Evolutionary conservation across 2,113 vertebrate species (phyloP), one percentile per base, ranked within the genome.

Genomic region (Megatriorchis doriae): DNA sequence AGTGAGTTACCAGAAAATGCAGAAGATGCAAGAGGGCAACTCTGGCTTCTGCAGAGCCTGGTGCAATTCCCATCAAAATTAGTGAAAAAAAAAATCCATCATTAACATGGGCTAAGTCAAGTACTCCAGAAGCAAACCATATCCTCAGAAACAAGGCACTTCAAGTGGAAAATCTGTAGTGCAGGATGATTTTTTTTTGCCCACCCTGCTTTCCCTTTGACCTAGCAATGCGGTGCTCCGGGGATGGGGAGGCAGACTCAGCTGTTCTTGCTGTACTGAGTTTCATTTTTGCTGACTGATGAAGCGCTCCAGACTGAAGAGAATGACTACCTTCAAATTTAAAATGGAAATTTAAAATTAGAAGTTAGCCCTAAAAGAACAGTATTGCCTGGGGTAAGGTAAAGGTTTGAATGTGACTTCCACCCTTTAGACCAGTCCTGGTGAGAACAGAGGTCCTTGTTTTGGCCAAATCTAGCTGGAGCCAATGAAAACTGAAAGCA

Each of bases 91-190:
- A 5, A 40, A 68, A 48, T 4, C 7, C 1, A 5, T 50, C 55
- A 62, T 63, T 6, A 45, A 3, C 0, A 0, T 2, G 29, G 16
- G n/a, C 4, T 23, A 10, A 66, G 3, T 9, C 32, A 23, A 59
- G 3, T 2, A 1, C 11, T 25, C 23, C 50, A 17, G n/a, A 40
- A 12, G 9, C 53, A 68, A n/a, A 4, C 5, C n/a, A 2, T 5
- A 3, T 31, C 31, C 53, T 17, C 0, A 6, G 29, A 32, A 5
- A n/a, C 8, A 6, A 42, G 20, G 66, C 7, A 8, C 31, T 36
- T 26, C 58, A 32, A 11, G 38, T 6, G 61, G 34, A 12, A n/a
- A 63, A 43, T n/a, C 0, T 3, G 16, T 7, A 13, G 31, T 11
- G 21, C 15, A 7, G 43, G 19, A 2, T 4, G 56, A 11, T 7